Base-by-base conservation (phyloP, 2,888 invertebrate genomes). In the Netelia inedita region DNA sequence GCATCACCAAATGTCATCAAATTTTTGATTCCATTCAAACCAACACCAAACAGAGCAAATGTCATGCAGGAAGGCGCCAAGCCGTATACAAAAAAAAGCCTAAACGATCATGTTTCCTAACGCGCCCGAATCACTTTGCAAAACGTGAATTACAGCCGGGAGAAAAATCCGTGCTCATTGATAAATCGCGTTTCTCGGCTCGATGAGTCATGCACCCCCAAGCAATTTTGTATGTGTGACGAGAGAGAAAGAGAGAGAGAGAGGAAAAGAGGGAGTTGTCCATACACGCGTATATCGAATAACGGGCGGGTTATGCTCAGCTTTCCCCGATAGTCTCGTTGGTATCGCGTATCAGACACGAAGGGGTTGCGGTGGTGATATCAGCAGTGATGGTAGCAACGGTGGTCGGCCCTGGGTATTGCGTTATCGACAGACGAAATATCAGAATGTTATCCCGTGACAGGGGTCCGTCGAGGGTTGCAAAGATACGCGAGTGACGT, bases 401-500 rank as follows among this genome's bases (percentile, higher is more conserved):
- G 74, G 63, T 55, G 75, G 71, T 84, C 66, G 69, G 72, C 14
- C 50, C 63, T 75, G 74, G 66, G 66, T 79, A 76, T 82, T 72
- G 69, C 85, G 79, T 79, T 85, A 86, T 85, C 81, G 81, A 71
- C 76, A 57, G 75, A 81, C 80, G 69, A 87, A 84, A 84, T 83
- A 87, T 85, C 84, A 80, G 85, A 78, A 86, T 76, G 87, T 85
- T 80, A 69, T 79, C 68, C 66, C 68, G 72, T 85, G 84, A 82
- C 83, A 80, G 76, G 59, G 74, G 80, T 71, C 68, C 66, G 74
- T 82, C 85, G 81, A 79, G 78, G 79, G 50, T 81, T 79, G 57
- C 75, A 82, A 86, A 86, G 85, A 86, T 87, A 86, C 79, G 86
- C 41, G 78, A 79, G 83, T 87, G 86, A 86, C 85, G 79, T 86